These are phyloP conservation scores for Acanthaster planci DNA, from an alignment of 35 echinoderm and acorn worm species.

Conservation along the genomic window DNA sequence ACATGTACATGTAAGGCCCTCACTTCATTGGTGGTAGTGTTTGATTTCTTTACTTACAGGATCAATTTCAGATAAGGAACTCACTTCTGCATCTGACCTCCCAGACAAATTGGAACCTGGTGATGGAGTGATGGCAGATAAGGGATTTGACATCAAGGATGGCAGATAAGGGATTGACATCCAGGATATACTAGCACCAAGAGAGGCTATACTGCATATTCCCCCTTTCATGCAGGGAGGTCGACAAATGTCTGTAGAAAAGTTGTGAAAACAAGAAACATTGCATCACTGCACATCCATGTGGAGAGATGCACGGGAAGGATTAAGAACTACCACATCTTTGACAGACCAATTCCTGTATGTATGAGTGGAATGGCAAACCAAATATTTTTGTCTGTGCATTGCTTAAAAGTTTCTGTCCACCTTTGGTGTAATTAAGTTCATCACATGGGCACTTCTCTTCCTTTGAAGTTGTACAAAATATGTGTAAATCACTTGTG, in stretches of 20 bases:
- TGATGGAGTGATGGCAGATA: constrained; percentile 19
- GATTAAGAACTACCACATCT: constrained; percentile 7
- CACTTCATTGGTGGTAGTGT: too few species aligned
- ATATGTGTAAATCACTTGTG: too few species aligned
- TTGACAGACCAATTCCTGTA: constrained; percentile 1
- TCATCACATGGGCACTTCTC: too few species aligned
- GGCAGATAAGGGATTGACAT: constrained; percentile 24
- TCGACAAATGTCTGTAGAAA: constrained; percentile 4
- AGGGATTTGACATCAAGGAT: constrained; percentile 22
- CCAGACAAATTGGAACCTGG: constrained; percentile 9
- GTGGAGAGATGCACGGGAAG: constrained; percentile 3
- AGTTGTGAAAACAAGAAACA: neutral
- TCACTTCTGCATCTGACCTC: neutral
- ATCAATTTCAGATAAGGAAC: constrained; percentile 6
- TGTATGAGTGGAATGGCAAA: neutral
- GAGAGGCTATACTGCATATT: neutral
- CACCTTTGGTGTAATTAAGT: neutral
- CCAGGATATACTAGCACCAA: neutral
- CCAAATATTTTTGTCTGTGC: constrained; percentile 17
- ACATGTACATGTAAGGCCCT: too few species aligned
- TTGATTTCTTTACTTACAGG: neutral
- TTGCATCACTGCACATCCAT: neutral
- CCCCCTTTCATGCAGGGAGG: constrained; percentile 11
- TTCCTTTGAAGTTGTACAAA: too few species aligned
- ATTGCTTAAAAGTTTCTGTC: neutral